A percentile compares a stretch with the other conserved stretches of the same genome.
These are phyloP conservation scores for Grapholita molesta DNA, from an alignment of 1,140 invertebrate species.

Conservation along the genomic window DNA sequence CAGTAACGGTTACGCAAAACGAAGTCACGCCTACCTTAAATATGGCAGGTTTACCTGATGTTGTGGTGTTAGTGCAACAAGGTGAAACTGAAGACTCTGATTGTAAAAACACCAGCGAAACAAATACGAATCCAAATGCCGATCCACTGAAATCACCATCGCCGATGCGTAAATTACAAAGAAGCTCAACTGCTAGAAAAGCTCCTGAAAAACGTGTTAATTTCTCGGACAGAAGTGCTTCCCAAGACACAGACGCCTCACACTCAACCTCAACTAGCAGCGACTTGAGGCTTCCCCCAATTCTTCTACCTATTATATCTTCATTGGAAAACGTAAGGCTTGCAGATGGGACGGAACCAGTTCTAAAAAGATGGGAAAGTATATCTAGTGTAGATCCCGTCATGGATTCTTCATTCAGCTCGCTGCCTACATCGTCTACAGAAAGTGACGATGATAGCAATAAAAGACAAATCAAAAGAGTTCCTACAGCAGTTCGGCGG, in stretches of 20 bases:
- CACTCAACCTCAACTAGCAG: slow-evolving; percentile 76
- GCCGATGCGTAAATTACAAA: slow-evolving; percentile 48
- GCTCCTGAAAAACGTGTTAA: slow-evolving; percentile 67
- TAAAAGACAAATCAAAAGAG: slow-evolving; percentile 55
- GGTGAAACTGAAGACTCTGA: slow-evolving; percentile 45
- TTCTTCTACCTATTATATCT: slow-evolving; percentile 82
- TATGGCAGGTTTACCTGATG: slow-evolving; percentile 42
- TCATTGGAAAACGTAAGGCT: slow-evolving; percentile 72
- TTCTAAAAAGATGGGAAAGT: slow-evolving; percentile 76
- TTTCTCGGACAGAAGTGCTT: slow-evolving; percentile 75
- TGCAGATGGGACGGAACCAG: slow-evolving; percentile 47
- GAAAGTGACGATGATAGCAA: slow-evolving; percentile 77
- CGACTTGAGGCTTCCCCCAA: slow-evolving; percentile 83
- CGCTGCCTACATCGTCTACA: slow-evolving; percentile 71
- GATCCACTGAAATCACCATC: slow-evolving; percentile 33
- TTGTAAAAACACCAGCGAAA: slow-evolving; percentile 46
- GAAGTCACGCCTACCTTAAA: slow-evolving; percentile 42
- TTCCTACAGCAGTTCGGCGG: slow-evolving; percentile 58
- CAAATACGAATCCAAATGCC: slow-evolving; percentile 32
- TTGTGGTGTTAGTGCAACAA: slow-evolving; percentile 45
- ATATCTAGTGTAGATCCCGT: slow-evolving; percentile 82
- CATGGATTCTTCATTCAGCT: slow-evolving; percentile 83
- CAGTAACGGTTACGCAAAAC: slow-evolving; percentile 38
- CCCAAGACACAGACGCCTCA: slow-evolving; percentile 79
- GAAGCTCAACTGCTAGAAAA: slow-evolving; percentile 63